Evolutionary conservation across 2,888 invertebrate genomes (phyloP).

Genomic region (Alloplasta piceator): DNA sequence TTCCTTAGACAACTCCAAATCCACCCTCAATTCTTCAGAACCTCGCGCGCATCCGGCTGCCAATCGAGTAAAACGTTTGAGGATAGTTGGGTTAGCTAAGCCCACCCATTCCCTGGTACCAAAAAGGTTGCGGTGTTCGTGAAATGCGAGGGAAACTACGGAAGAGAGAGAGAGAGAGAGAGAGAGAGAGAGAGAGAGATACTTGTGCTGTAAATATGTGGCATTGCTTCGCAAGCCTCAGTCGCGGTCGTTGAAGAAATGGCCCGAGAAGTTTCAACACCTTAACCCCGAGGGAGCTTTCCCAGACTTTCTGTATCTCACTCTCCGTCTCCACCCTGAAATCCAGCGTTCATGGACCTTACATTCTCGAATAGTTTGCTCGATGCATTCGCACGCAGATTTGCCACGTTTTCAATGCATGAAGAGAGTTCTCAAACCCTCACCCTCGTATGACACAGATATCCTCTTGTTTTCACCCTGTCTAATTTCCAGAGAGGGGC

Average conservation of each 20-base stretch:
- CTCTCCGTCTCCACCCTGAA: slow-evolving; percentile 16
- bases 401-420: slow-evolving; percentile 8
- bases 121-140: slow-evolving; percentile 16
- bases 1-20: slow-evolving; percentile 6
- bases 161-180: slow-evolving; percentile 34
- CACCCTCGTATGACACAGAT: background rate
- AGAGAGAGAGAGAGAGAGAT: slow-evolving; percentile 41
- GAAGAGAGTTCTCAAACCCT: background rate
- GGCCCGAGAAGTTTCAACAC: slow-evolving; percentile 48
- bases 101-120: slow-evolving; percentile 28
- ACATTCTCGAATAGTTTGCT: slow-evolving; percentile 52
- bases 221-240: slow-evolving; percentile 38
- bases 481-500: background rate
- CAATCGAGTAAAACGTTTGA: slow-evolving; percentile 58
- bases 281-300: slow-evolving; percentile 39
- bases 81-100: slow-evolving; percentile 46
- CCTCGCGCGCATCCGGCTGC: slow-evolving; percentile 44
- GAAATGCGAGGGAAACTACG: too few relatives aligned
- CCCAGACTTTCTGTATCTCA: slow-evolving; percentile 5
- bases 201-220: slow-evolving; percentile 17
- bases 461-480: background rate
- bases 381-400: slow-evolving; percentile 50
- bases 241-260: slow-evolving; percentile 54
- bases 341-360: slow-evolving; percentile 14
- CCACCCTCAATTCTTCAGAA: slow-evolving; percentile 34